A percentile compares a stretch with the other conserved stretches of the same genome.
Conservation (phyloP, 2,888 invertebrate genomes). For the Folsomia candida region DNA sequence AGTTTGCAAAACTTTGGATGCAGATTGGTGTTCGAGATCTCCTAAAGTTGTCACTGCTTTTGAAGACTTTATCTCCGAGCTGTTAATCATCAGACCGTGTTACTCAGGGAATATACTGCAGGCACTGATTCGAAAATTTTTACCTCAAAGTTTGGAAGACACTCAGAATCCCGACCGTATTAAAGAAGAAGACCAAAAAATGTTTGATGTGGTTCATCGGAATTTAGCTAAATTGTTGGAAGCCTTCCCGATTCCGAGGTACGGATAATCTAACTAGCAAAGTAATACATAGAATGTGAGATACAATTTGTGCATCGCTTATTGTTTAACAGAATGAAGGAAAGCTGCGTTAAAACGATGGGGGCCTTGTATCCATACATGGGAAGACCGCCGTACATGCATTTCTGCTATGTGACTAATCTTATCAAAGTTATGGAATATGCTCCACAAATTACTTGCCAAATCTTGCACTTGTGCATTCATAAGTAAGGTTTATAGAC, state of each 20-base stretch:
- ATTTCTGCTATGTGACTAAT: conserved; percentile 75
- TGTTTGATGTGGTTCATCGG: conserved; percentile 34
- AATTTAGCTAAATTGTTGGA: conserved; percentile 32
- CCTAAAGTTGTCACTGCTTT: conserved; percentile 30
- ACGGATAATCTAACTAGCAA: conserved; percentile 4
- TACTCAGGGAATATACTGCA: conserved; percentile 30
- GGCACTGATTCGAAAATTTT: conserved; percentile 29
- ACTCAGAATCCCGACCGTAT: conserved; percentile 17
- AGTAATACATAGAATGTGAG: background rate
- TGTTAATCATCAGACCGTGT: conserved; percentile 32
- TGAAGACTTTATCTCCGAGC: conserved; percentile 34
- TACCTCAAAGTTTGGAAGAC: background rate
- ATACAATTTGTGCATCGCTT: background rate
- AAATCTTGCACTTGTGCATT: conserved; percentile 71
- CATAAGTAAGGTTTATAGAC: conserved; percentile 64
- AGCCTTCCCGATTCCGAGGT: conserved; percentile 39
- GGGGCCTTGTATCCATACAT: conserved; percentile 72
- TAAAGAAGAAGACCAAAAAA: conserved; percentile 21
- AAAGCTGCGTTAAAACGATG: conserved; percentile 66
- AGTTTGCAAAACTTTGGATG: conserved; percentile 10
- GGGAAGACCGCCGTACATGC: conserved; percentile 65
- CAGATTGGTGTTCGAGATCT: conserved; percentile 36
- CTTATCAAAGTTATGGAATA: conserved; percentile 73
- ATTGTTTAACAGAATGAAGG: conserved; percentile 57
- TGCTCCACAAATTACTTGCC: conserved; percentile 67